Base-by-base conservation (phyloP, 2,797 vertebrate genomes). In the Notoglanidium macrostoma region DNA sequence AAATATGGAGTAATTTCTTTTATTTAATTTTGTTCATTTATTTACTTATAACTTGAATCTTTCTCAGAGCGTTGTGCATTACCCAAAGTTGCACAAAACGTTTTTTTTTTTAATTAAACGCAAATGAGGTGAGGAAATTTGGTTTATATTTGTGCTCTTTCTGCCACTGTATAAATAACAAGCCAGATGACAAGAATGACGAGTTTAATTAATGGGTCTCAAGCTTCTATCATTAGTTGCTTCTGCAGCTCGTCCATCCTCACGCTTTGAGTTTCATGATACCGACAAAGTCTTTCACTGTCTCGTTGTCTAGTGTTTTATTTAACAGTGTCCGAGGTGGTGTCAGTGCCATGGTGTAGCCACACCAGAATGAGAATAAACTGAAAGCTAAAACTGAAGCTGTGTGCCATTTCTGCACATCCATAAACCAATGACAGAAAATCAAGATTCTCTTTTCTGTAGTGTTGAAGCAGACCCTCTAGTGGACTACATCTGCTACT, bases 381-480 rank as follows among this genome's bases (percentile, higher is more conserved):
- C 85, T 49, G 40, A 79, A 59, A 21, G 17, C 57, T 83, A 32
- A 21, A 65, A 61, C 79, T n/a, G n/a, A 65, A 55, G 57, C 70
- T 46, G 70, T 54, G 65, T 85, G 65, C 40, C 65, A 40, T 61
- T 35, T 83, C 55, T 68, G n/a, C 35, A 54, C 19, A 46, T 49
- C 79, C n/a, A 5, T 29, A 19, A 40, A 40, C 74, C 74, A 51
- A 10, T 10, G 23, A 35, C 73, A 35, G 23, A 40, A 65, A 21
- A 21, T 68, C 46, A 44, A 32, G 11, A 44, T 59, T 74, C 26
- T 70, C 23, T 77, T 23, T 59, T 76, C 19, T 44, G 44, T 65
- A 7, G 7, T 63, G 44, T 79, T 70, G 32, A 63, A 40, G 15
- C 5, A 40, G 8, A 63, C 79, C 89, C 87, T 81, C 89, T 90